phyloP scores from a whole-genome alignment of 2,797 vertebrate genomes.

The Helarctos malayanus region DNA sequence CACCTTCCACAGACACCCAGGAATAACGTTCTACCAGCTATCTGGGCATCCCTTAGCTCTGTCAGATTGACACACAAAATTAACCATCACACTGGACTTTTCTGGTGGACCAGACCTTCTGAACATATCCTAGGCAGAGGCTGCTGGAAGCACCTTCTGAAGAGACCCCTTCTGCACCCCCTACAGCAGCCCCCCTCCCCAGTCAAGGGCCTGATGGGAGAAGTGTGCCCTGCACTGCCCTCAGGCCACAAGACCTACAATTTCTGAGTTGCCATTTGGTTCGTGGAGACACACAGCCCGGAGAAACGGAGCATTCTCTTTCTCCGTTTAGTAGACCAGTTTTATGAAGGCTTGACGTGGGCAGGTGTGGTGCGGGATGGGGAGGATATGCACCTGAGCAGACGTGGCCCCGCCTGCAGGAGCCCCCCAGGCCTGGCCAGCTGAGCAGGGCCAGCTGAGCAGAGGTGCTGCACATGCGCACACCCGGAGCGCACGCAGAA shows the following conservation, averaged over 20 bases:
- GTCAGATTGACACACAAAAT: no score
- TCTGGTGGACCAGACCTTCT: background rate
- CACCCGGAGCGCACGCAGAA: background rate
- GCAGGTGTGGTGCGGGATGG: background rate
- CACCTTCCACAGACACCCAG: no score
- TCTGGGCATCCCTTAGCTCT: no score
- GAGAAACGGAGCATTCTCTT: background rate
- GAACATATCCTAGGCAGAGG: background rate
- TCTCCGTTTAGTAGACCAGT: background rate
- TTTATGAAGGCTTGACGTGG: background rate
- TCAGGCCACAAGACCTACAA: background rate
- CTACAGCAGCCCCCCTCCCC: no score
- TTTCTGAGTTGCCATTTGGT: background rate
- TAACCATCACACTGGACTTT: background rate
- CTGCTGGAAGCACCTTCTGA: background rate
- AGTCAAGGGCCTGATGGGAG: background rate
- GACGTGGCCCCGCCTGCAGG: background rate
- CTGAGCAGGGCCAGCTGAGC: no score
- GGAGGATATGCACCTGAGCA: background rate
- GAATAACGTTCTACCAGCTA: no score
- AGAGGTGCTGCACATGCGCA: accelerated
- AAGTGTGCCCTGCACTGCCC: background rate
- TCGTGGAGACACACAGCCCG: background rate
- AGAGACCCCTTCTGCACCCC: background rate
- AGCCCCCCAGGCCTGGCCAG: no score